Conservation (phyloP, 2,113 vertebrate genomes). For the Gracilinanus agilis region DNA sequence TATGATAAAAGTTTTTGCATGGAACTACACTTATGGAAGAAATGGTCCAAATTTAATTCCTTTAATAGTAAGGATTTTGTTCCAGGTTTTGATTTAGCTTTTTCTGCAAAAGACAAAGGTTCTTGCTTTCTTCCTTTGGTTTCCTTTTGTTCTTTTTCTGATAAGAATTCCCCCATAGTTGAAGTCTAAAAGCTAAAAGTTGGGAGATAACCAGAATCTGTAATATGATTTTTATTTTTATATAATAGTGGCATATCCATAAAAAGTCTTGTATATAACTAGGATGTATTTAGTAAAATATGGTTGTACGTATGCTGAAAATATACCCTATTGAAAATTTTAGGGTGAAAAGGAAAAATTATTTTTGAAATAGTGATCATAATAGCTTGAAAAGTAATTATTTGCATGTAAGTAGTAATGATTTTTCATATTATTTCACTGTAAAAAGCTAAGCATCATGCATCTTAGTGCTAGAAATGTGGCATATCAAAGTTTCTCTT, state of each 20-base stretch:
- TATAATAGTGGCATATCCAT: constrained; percentile 10
- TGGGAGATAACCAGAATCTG: constrained; percentile 24
- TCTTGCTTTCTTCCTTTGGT: constrained; percentile 50
- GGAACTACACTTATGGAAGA: background rate
- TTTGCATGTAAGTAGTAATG: constrained; percentile 40
- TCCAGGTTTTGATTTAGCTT: constrained; percentile 45
- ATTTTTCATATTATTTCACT: constrained; percentile 45
- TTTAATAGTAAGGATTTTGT: constrained; percentile 20
- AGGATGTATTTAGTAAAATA: constrained; percentile 46
- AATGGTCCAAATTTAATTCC: constrained; percentile 36
- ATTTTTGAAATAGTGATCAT: background rate
- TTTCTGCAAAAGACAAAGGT: constrained; percentile 44
- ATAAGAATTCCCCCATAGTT: constrained; percentile 38
- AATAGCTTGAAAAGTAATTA: constrained; percentile 41
- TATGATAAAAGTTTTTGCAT: constrained; percentile 17
- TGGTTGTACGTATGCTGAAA: constrained; percentile 45
- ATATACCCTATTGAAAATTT: constrained; percentile 25
- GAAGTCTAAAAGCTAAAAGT: constrained; percentile 58
- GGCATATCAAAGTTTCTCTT: constrained; percentile 26
- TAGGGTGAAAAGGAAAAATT: background rate
- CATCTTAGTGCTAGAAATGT: constrained; percentile 57
- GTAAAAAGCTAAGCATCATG: constrained; percentile 43
- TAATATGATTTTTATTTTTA: constrained; percentile 23
- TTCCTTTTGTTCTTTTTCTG: constrained; percentile 62
- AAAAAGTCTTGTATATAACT: constrained; percentile 28